phyloP scores from a whole-genome alignment of 2,888 invertebrate species.

The Fragum sueziense region DNA sequence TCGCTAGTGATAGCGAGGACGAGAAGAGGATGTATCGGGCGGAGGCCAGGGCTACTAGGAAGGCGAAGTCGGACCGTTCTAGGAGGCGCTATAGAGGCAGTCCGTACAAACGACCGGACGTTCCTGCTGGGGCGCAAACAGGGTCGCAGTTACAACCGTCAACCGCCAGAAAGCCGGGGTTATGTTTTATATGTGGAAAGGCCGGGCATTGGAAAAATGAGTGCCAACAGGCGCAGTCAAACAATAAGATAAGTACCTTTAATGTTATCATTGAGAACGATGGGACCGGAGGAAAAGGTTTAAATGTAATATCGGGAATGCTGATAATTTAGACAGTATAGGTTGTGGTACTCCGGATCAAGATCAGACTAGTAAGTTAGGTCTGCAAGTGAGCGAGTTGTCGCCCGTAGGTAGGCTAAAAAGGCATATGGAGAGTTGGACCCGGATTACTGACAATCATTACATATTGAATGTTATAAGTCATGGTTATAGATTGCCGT shows the following conservation, averaged over 20 bases:
- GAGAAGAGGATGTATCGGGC: conserved; percentile 27
- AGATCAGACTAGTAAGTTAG: not conserved
- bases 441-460: conserved; percentile 9
- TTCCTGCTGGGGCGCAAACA: not conserved
- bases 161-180: too few relatives aligned
- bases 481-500: conserved; percentile 41
- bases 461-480: conserved; percentile 37
- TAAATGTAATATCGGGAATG: too few relatives aligned
- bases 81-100: not conserved
- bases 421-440: not conserved
- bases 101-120: not conserved
- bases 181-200: conserved; percentile 8
- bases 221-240: not conserved
- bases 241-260: conserved; percentile 8
- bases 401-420: not conserved
- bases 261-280: not conserved
- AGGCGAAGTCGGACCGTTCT: not conserved
- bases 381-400: not conserved
- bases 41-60: conserved; percentile 25
- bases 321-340: not conserved
- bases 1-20: conserved; percentile 30
- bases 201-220: conserved; percentile 2
- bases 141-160: too few relatives aligned
- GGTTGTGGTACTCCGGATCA: not conserved
- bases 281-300: not conserved